phyloP scores from a whole-genome alignment of 2,888 invertebrate species.

The Synanthedon myopaeformis region DNA sequence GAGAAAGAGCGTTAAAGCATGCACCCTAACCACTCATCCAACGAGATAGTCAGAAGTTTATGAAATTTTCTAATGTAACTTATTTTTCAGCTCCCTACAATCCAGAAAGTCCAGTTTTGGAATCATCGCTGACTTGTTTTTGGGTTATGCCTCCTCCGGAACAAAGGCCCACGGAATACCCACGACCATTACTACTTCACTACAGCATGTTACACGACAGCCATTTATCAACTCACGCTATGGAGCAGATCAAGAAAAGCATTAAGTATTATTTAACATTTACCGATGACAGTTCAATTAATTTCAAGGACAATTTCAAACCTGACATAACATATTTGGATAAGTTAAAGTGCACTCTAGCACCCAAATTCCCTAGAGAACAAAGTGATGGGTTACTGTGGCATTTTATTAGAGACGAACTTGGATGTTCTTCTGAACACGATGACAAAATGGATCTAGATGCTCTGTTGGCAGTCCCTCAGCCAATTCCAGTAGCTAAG shows the following conservation, averaged over 20 bases:
- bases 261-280: constrained; percentile 84
- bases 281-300: constrained; percentile 52
- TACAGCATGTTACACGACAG: constrained; percentile 87
- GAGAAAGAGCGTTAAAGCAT: too few species aligned
- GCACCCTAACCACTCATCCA: too few species aligned
- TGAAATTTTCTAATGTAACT: constrained; percentile 1
- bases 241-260: constrained; percentile 87
- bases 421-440: constrained; percentile 76
- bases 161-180: constrained; percentile 91
- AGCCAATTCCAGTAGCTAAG: constrained; percentile 59
- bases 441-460: constrained; percentile 76
- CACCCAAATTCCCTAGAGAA: constrained; percentile 85
- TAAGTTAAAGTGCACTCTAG: constrained; percentile 84
- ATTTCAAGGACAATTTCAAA: constrained; percentile 73
- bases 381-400: constrained; percentile 81
- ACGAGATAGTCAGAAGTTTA: too few species aligned
- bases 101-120: constrained; percentile 81
- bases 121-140: constrained; percentile 87
- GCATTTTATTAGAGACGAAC: constrained; percentile 81
- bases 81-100: constrained; percentile 81
- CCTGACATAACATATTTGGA: constrained; percentile 83
- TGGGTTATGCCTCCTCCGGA: constrained; percentile 98
- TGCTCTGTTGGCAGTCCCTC: constrained; percentile 70
- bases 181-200: constrained; percentile 90
- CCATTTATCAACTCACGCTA: constrained; percentile 82